A percentile compares a stretch with the other conserved stretches of the same genome.
Conservation (phyloP, 2,888 invertebrate genomes). For the Venustoraphidia nigricollis region DNA sequence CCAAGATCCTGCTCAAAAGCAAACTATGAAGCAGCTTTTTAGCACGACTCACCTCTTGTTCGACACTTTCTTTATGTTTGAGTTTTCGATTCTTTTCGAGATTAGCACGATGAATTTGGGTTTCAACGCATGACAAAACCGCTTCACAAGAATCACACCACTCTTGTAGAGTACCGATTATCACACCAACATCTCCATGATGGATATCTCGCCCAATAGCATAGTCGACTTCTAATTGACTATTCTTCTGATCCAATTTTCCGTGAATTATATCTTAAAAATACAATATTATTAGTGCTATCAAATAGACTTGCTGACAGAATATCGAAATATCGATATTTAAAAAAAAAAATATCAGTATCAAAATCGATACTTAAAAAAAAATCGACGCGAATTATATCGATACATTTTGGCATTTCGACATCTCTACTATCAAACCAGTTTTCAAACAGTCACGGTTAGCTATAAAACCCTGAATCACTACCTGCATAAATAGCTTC, state of each 20-base stretch:
- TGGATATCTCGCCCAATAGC: constrained; percentile 87
- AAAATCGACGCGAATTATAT: too few relatives aligned
- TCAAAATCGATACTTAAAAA: too few relatives aligned
- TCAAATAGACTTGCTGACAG: too few relatives aligned
- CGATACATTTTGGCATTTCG: too few relatives aligned
- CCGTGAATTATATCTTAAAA: constrained; percentile 79
- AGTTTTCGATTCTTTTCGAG: constrained; percentile 65
- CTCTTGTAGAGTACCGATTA: constrained; percentile 65
- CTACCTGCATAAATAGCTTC: constrained; percentile 93
- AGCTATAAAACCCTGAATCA: constrained; percentile 1
- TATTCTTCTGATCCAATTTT: constrained; percentile 89
- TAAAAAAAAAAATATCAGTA: too few relatives aligned
- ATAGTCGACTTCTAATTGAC: constrained; percentile 84
- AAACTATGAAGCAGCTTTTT: too few relatives aligned
- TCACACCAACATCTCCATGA: constrained; percentile 64
- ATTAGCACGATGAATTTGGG: constrained; percentile 79
- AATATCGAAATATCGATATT: too few relatives aligned
- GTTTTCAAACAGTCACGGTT: neutral
- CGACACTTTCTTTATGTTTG: constrained; percentile 66
- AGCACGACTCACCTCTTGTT: constrained; percentile 56
- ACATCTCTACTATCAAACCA: too few relatives aligned
- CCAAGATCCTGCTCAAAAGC: too few relatives aligned
- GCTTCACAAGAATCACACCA: constrained; percentile 88
- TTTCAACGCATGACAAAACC: constrained; percentile 76
- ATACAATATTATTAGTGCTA: constrained; percentile 2